Conservation (phyloP, 2,888 invertebrate species). For the Camptogramma bilineatum region DNA sequence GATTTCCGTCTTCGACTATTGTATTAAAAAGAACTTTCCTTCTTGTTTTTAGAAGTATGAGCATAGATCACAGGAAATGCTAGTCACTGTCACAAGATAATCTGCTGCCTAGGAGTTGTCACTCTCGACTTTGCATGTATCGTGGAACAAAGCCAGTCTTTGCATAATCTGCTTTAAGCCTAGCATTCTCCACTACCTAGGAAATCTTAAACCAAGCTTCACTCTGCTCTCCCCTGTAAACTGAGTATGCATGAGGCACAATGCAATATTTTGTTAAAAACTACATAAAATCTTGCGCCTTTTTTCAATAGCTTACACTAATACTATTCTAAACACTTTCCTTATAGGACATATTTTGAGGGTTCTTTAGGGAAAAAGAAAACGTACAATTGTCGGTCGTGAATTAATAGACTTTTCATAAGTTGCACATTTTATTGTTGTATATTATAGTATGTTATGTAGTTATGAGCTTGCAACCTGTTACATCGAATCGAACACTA, state of each 20-base stretch:
- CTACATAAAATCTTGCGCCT: no score
- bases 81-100: neutral
- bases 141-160: neutral
- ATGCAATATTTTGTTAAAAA: neutral
- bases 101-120: neutral
- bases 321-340: no score
- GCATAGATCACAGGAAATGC: neutral
- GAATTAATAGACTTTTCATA: no score
- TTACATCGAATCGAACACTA: no score
- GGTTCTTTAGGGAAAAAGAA: no score
- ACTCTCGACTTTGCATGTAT: neutral
- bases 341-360: no score
- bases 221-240: neutral
- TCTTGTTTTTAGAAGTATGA: no score
- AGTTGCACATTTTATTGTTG: no score
- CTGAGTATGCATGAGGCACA: neutral
- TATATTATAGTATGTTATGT: no score
- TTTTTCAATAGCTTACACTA: no score
- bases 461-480: no score
- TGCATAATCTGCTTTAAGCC: neutral
- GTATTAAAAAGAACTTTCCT: neutral
- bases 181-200: neutral
- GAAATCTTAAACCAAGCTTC: neutral
- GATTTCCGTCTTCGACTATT: neutral
- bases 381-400: no score